Evolutionary conservation across 2,888 invertebrate genomes (phyloP).

Genomic region (Mimachlamys varia): DNA sequence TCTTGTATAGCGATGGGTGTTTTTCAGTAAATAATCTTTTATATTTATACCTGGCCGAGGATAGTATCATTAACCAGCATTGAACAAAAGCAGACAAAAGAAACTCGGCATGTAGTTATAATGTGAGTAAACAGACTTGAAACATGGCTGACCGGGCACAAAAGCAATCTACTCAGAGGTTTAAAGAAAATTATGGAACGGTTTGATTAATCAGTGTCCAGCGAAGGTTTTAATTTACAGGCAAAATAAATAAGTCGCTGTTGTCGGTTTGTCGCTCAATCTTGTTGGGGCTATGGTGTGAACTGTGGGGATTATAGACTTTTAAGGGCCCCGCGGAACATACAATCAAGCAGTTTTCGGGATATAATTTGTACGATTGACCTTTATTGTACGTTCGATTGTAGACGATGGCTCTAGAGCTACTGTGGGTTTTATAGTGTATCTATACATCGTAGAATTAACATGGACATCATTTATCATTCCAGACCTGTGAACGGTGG

Average conservation of each 20-base stretch:
- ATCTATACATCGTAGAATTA: background rate
- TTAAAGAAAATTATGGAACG: background rate
- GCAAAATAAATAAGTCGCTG: background rate
- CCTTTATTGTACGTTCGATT: background rate
- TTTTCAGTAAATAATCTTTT: background rate
- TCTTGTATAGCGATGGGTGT: too few species aligned
- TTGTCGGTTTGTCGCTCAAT: background rate
- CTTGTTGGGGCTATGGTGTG: background rate
- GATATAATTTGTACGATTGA: background rate
- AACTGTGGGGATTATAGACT: background rate
- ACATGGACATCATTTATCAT: background rate
- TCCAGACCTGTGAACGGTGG: background rate
- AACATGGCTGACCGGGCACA: background rate
- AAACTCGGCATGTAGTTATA: background rate
- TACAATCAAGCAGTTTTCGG: background rate
- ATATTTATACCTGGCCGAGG: background rate
- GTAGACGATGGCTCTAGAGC: background rate
- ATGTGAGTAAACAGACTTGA: background rate
- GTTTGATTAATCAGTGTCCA: background rate
- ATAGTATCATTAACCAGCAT: too few species aligned
- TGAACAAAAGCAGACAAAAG: background rate
- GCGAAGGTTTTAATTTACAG: constrained; percentile 15
- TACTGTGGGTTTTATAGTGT: background rate
- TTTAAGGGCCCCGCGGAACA: background rate
- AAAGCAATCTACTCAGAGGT: background rate